Evolutionary conservation across 2,888 invertebrate genomes (phyloP).

Genomic region (Drosophila anomelani): DNA sequence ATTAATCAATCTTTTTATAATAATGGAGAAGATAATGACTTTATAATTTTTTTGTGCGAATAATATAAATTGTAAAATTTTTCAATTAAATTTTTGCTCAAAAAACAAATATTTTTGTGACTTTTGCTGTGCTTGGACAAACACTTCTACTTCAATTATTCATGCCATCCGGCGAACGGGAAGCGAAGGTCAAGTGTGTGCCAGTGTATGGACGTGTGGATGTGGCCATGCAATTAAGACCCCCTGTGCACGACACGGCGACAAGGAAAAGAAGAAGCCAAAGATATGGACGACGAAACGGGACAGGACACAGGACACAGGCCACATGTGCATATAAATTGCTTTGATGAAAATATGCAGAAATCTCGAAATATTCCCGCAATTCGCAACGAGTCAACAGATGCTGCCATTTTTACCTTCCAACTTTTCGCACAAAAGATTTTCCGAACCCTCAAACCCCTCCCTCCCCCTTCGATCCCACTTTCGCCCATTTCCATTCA

Average conservation of each 20-base stretch:
- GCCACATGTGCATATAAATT: conserved; percentile 68
- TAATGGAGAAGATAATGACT: too few species aligned
- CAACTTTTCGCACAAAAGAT: conserved; percentile 12
- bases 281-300: conserved; percentile 4
- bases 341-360: conserved; percentile 74
- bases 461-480: neutral
- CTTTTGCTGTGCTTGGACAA: conserved; percentile 29
- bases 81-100: too few species aligned
- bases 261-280: conserved; percentile 1
- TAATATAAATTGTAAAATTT: too few species aligned
- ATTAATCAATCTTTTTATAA: too few species aligned
- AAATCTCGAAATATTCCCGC: conserved; percentile 36
- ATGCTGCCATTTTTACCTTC: conserved; percentile 28
- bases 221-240: conserved; percentile 49
- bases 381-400: conserved; percentile 24
- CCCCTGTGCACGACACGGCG: conserved; percentile 31
- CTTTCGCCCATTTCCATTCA: neutral
- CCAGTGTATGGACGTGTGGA: conserved; percentile 14
- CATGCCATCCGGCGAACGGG: conserved; percentile 41
- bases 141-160: conserved; percentile 76
- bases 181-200: conserved; percentile 44
- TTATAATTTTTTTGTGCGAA: too few species aligned
- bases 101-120: neutral
- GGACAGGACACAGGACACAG: neutral
- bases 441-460: neutral